A percentile compares a stretch with the other conserved stretches of the same genome.
These are phyloP conservation scores for Fragum sueziense DNA, from an alignment of 2,888 invertebrate genomes.

Conservation along the genomic window DNA sequence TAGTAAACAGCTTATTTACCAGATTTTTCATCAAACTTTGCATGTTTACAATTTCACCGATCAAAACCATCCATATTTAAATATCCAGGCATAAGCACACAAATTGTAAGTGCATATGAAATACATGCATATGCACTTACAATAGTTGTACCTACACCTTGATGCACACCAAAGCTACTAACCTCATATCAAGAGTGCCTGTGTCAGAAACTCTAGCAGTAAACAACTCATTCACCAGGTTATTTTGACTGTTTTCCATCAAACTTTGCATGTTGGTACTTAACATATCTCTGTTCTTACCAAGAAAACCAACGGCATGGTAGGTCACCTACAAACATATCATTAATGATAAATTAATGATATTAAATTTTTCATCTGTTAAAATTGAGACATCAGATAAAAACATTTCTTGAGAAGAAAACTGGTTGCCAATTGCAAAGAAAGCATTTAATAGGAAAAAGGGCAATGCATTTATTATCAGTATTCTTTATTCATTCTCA, in stretches of 20 bases:
- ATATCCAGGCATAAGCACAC: too few relatives aligned
- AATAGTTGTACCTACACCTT: too few relatives aligned
- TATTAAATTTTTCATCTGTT: neutral
- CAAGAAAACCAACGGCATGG: conserved; percentile 71
- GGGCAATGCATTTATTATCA: too few relatives aligned
- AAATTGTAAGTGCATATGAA: too few relatives aligned
- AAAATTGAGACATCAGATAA: neutral
- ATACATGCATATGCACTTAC: too few relatives aligned
- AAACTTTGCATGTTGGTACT: conserved; percentile 69
- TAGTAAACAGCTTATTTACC: conserved; percentile 73
- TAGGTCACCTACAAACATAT: conserved; percentile 83
- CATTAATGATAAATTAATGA: neutral
- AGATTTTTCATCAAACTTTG: conserved; percentile 71
- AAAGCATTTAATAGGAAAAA: too few relatives aligned
- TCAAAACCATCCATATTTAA: conserved; percentile 84
- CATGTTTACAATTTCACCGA: conserved; percentile 71
- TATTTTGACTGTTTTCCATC: conserved; percentile 74
- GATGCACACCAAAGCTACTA: neutral
- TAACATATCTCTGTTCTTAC: conserved; percentile 76
- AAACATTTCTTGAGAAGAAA: neutral
- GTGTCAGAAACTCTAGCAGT: conserved; percentile 67
- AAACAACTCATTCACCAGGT: conserved; percentile 74
- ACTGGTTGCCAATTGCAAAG: too few relatives aligned
- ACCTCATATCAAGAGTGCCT: conserved; percentile 66
- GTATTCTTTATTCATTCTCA: too few relatives aligned